These are phyloP conservation scores for Perdita meconis DNA, from an alignment of 2,888 invertebrate genomes.

Conservation along the genomic window DNA sequence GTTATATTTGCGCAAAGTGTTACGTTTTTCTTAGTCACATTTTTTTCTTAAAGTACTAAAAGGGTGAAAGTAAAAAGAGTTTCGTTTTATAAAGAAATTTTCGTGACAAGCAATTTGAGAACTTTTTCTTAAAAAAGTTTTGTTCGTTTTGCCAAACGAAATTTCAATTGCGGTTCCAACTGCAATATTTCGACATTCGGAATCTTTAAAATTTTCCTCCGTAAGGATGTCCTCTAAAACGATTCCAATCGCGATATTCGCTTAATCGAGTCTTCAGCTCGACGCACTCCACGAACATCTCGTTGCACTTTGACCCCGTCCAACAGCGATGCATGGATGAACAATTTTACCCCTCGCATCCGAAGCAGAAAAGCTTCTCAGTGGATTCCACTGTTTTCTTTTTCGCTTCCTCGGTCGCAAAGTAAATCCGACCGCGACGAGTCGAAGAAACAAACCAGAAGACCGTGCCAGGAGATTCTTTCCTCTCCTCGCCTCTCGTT, in stretches of 20 bases:
- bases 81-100: too few relatives aligned
- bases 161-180: too few relatives aligned
- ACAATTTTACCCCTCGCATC: constrained; percentile 14
- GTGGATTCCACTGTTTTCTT: constrained; percentile 12
- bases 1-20: too few relatives aligned
- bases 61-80: too few relatives aligned
- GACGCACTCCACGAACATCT: neutral
- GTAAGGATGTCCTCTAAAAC: constrained; percentile 17
- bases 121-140: too few relatives aligned
- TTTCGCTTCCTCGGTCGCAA: neutral
- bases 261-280: neutral
- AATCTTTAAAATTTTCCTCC: neutral
- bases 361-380: constrained; percentile 3
- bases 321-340: neutral
- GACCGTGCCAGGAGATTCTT: neutral
- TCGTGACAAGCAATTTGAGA: too few relatives aligned
- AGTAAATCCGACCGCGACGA: constrained; percentile 7
- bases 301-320: neutral
- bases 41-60: too few relatives aligned
- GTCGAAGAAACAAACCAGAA: neutral
- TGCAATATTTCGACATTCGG: constrained; percentile 9
- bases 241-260: constrained; percentile 4
- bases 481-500: too few relatives aligned
- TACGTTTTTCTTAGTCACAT: too few relatives aligned
- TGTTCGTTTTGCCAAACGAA: too few relatives aligned